phyloP scores from a whole-genome alignment of 1,140 invertebrate species.

The Brachionus angularis region DNA sequence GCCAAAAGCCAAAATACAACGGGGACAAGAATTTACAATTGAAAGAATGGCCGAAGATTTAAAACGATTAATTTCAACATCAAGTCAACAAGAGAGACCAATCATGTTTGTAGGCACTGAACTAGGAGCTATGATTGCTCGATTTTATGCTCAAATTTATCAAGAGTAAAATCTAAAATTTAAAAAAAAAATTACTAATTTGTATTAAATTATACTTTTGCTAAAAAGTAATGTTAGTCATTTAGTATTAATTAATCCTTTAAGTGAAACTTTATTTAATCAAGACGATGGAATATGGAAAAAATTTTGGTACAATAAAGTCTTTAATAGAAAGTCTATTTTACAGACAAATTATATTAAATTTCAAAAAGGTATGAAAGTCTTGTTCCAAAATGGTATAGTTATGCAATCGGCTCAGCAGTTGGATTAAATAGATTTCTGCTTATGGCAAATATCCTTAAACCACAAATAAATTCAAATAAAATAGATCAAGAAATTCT shows the following conservation, averaged over 20 bases:
- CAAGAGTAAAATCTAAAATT: slow-evolving; percentile 49
- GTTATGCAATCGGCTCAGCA: slow-evolving; percentile 54
- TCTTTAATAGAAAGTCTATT: not conserved
- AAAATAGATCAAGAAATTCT: not conserved
- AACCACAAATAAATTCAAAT: slow-evolving; percentile 49
- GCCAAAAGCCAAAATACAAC: not conserved
- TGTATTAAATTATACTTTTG: not conserved
- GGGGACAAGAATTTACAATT: slow-evolving; percentile 48
- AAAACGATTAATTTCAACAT: slow-evolving; percentile 51
- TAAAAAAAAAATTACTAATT: too few species aligned
- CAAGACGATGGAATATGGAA: slow-evolving; percentile 51
- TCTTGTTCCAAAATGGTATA: slow-evolving; percentile 54
- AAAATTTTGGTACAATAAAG: slow-evolving; percentile 51
- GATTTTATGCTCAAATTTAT: slow-evolving; percentile 57
- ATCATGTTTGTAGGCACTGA: slow-evolving; percentile 57
- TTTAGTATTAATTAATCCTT: slow-evolving; percentile 53
- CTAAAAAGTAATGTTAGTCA: slow-evolving; percentile 51
- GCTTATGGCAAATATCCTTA: slow-evolving; percentile 49
- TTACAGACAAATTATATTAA: slow-evolving; percentile 5
- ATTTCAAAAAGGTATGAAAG: slow-evolving; percentile 51
- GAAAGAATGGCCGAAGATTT: slow-evolving; percentile 59
- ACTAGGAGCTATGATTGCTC: slow-evolving; percentile 53
- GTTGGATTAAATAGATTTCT: slow-evolving; percentile 52
- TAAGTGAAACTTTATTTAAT: slow-evolving; percentile 53
- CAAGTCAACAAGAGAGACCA: slow-evolving; percentile 54